Base-by-base conservation (phyloP, 2,888 invertebrate species). In the Lasioglossum malachurum region DNA sequence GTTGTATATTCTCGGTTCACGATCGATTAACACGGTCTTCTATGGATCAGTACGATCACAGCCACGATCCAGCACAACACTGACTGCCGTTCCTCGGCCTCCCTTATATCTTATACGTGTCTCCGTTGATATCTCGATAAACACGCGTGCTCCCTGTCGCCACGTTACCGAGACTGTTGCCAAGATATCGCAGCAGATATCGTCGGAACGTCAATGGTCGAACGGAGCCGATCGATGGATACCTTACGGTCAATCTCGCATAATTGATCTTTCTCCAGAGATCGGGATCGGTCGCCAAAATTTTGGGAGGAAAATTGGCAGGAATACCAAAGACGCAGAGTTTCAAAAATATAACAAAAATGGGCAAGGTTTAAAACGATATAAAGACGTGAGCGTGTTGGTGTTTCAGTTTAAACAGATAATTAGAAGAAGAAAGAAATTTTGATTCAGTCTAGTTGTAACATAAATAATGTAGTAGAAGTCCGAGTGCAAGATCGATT, bases 101-200 rank as follows among this genome's bases (percentile, higher is more conserved):
- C 41, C n/a, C 83, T 91, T 91, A 91, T 91, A 91, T 89, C 81
- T 91, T 49, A 71, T 83, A 77, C 53, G 83, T 75, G 82, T 85
- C 83, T 57, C 79, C 16, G 27, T 82, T 74, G 84, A 88, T 88
- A 91, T 85, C 89, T 83, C 82, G 91, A 91, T 88, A 88, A 89
- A 91, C 78, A 79, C 14, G 41, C 69, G 19, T 46, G 81, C 44
- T 57, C 69, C 16, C 14, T n/a, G 53, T 57, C 27, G 19, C 41
- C 12, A 5, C 38, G 16, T 71, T 72, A 71, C 57, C 31, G 44
- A 67, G 38, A 35, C 49, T 71, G 12, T 53, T 53, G 53, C 64
- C 49, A 44, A 69, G 53, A 75, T 53, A 67, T 46, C 76, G 53
- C 57, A 78, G 67, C 53, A 35, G 84, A 84, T 80, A 85, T 78